Percentiles rank a stretch among this genome's conserved stretches.
phyloP scores from a whole-genome alignment of 2,797 vertebrate genomes.

The Yasuhikotakia modesta region DNA sequence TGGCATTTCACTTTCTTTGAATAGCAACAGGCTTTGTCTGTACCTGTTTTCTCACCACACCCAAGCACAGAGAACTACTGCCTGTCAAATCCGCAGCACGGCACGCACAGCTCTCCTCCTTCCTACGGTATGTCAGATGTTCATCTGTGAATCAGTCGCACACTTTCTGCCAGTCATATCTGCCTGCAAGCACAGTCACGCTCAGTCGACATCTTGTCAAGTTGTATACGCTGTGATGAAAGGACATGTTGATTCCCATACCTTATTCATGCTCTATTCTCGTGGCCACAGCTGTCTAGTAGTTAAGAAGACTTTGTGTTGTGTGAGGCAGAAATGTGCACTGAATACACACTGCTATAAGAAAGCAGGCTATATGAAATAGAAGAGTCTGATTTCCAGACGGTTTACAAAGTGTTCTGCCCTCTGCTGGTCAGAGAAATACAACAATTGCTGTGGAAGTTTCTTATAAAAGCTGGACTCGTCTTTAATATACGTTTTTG shows the following conservation, averaged over 20 bases:
- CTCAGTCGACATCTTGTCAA: conserved; percentile 29
- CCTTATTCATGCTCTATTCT: conserved; percentile 13
- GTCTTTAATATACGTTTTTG: neutral
- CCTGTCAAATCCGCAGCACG: conserved; percentile 28
- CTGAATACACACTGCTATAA: neutral
- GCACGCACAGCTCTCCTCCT: conserved; percentile 21
- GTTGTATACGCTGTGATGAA: conserved; percentile 28
- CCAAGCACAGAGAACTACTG: conserved; percentile 25
- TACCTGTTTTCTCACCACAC: conserved; percentile 50
- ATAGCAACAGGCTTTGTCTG: conserved; percentile 35
- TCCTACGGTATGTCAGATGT: conserved; percentile 43
- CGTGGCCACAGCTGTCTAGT: conserved; percentile 22
- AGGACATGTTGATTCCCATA: conserved; percentile 35
- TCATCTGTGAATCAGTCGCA: conserved; percentile 34
- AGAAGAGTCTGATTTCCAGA: neutral
- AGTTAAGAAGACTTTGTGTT: conserved; percentile 8
- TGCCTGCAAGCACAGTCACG: conserved; percentile 47
- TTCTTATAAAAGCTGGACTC: neutral
- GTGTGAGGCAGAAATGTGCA: conserved; percentile 18
- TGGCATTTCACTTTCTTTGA: conserved; percentile 33
- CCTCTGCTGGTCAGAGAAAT: conserved; percentile 53
- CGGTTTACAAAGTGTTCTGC: conserved; percentile 28
- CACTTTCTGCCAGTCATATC: conserved; percentile 37
- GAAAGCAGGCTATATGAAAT: neutral
- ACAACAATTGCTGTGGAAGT: neutral